Conservation (phyloP, 2,888 invertebrate genomes). For the Mystacides longicornis region DNA sequence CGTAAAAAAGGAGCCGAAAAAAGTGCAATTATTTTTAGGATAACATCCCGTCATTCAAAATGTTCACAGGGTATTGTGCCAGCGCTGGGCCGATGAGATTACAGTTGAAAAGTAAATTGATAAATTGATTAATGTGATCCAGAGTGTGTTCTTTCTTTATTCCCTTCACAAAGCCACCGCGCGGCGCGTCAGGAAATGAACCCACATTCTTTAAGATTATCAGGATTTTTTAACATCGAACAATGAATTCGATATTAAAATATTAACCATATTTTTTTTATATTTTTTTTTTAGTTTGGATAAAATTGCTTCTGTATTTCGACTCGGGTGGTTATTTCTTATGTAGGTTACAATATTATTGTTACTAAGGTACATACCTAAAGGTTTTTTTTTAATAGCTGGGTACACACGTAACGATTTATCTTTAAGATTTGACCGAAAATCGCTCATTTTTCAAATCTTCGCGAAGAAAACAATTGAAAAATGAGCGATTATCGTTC, state of each 20-base stretch:
- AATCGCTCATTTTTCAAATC: too few relatives aligned
- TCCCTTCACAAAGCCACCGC: conserved; percentile 2
- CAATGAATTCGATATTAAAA: not conserved
- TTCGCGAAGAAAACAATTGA: too few relatives aligned
- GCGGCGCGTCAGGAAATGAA: conserved; percentile 5
- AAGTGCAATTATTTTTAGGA: too few relatives aligned
- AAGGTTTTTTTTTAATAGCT: too few relatives aligned
- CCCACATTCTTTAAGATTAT: not conserved
- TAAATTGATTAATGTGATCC: conserved; percentile 7
- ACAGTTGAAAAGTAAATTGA: not conserved
- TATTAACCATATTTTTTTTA: not conserved
- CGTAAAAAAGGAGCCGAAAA: too few relatives aligned
- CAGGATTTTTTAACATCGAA: not conserved
- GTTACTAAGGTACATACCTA: too few relatives aligned
- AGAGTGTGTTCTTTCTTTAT: not conserved
- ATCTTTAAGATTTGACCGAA: too few relatives aligned
- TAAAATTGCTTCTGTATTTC: not conserved
- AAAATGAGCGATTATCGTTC: too few relatives aligned
- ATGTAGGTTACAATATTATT: not conserved
- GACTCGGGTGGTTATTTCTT: not conserved
- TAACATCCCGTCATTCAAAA: too few relatives aligned
- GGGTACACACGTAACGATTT: too few relatives aligned
- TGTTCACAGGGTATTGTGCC: not conserved
- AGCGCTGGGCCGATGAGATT: not conserved
- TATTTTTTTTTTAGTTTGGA: not conserved